A percentile compares a stretch with the other conserved stretches of the same genome.
phyloP scores from a whole-genome alignment of 2,888 invertebrate genomes.

The Scelioninae gen. 1 region DNA sequence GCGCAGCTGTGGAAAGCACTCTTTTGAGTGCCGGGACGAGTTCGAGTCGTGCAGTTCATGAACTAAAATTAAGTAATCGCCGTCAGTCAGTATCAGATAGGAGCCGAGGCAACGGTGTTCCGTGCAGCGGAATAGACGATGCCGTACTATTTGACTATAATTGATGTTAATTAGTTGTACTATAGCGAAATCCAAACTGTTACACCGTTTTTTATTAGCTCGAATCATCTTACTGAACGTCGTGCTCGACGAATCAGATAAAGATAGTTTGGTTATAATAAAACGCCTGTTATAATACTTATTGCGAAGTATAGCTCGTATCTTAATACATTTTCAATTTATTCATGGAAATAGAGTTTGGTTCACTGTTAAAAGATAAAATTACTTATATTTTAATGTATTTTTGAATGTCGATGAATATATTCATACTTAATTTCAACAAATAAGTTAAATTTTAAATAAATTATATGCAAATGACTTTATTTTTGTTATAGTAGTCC shows the following conservation, averaged over 20 bases:
- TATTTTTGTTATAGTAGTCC: no score
- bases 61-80: conserved; percentile 56
- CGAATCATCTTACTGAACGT: background rate
- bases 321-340: no score
- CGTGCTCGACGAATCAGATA: background rate
- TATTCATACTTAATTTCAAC: no score
- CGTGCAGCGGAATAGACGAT: background rate
- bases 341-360: no score
- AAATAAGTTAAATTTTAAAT: no score
- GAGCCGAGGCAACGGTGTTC: conserved; percentile 18
- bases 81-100: conserved; percentile 29
- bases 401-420: no score
- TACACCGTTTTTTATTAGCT: conserved; percentile 10
- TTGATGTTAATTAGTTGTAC: conserved; percentile 23
- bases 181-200: conserved; percentile 20
- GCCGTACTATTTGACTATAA: conserved; percentile 31
- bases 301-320: no score
- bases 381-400: no score
- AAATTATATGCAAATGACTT: no score
- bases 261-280: background rate
- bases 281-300: background rate
- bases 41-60: conserved; percentile 36
- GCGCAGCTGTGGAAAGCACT: conserved; percentile 36
- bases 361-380: no score
- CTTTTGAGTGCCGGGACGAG: conserved; percentile 30